Evolutionary conservation across 2,888 invertebrate genomes (phyloP).

Genomic region (Scaptomyza parva): DNA sequence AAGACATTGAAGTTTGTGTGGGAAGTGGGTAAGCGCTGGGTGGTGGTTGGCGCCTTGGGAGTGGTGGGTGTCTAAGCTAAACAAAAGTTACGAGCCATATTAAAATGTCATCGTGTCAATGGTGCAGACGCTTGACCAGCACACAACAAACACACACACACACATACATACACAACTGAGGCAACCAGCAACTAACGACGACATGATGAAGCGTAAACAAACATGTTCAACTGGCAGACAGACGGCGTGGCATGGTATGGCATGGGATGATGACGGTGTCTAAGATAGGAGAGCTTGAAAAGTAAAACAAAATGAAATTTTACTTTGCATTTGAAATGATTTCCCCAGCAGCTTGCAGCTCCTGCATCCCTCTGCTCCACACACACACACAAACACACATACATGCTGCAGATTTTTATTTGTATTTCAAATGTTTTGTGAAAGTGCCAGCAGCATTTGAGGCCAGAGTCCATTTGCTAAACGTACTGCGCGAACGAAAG

Average conservation of each 20-base stretch:
- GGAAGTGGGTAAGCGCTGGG: not conserved
- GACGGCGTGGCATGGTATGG: conserved; percentile 20
- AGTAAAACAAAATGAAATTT: conserved; percentile 78
- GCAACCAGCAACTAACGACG: conserved; percentile 71
- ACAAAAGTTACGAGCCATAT: conserved; percentile 78
- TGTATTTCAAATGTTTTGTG: conserved; percentile 78
- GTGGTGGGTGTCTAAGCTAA: conserved; percentile 55
- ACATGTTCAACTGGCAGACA: conserved; percentile 75
- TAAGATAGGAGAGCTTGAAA: conserved; percentile 31
- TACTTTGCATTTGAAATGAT: conserved; percentile 80
- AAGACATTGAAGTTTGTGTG: conserved; percentile 9
- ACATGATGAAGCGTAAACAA: conserved; percentile 82
- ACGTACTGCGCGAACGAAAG: conserved; percentile 47
- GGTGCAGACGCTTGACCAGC: conserved; percentile 63
- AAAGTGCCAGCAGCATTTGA: conserved; percentile 80
- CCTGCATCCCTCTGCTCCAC: conserved; percentile 12
- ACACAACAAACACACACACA: conserved; percentile 8
- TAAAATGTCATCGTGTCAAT: conserved; percentile 79
- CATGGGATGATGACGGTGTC: not conserved
- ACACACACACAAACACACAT: no score
- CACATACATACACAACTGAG: conserved; percentile 12
- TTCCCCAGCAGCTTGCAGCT: conserved; percentile 57
- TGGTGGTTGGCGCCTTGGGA: not conserved
- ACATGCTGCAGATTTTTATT: conserved; percentile 70
- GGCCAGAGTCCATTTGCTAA: conserved; percentile 80